These are phyloP conservation scores for Platycnemis pennipes DNA, from an alignment of 2,888 invertebrate genomes.

Conservation along the genomic window DNA sequence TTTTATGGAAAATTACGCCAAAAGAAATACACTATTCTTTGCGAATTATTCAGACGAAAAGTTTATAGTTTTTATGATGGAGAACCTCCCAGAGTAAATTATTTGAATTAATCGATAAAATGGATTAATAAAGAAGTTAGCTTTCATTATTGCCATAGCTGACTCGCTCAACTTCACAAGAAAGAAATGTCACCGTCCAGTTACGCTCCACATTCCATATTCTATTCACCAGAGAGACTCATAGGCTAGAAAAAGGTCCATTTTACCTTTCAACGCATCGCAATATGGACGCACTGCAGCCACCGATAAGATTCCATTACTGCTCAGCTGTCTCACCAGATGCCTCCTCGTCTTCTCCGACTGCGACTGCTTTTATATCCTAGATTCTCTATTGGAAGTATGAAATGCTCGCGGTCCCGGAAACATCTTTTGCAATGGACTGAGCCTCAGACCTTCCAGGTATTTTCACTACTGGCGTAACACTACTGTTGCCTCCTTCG, in stretches of 20 bases:
- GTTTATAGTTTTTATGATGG: too few species aligned
- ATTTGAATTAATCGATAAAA: too few species aligned
- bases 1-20: too few species aligned
- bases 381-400: not conserved
- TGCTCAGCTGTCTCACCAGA: not conserved
- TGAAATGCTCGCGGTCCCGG: not conserved
- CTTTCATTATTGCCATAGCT: too few species aligned
- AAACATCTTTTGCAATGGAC: not conserved
- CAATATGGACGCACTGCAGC: constrained; percentile 3
- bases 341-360: not conserved
- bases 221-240: not conserved
- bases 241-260: not conserved
- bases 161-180: too few species aligned
- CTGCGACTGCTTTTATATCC: not conserved
- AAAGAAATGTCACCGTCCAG: too few species aligned
- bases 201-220: too few species aligned
- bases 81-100: too few species aligned
- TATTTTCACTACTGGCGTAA: not conserved
- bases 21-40: too few species aligned
- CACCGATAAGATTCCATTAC: not conserved
- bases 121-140: too few species aligned
- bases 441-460: not conserved
- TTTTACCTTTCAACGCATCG: not conserved
- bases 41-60: too few species aligned
- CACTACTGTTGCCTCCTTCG: not conserved